These are phyloP conservation scores for Cynodonichthys magdalenae DNA, from an alignment of 2,797 vertebrate genomes.

Conservation along the genomic window DNA sequence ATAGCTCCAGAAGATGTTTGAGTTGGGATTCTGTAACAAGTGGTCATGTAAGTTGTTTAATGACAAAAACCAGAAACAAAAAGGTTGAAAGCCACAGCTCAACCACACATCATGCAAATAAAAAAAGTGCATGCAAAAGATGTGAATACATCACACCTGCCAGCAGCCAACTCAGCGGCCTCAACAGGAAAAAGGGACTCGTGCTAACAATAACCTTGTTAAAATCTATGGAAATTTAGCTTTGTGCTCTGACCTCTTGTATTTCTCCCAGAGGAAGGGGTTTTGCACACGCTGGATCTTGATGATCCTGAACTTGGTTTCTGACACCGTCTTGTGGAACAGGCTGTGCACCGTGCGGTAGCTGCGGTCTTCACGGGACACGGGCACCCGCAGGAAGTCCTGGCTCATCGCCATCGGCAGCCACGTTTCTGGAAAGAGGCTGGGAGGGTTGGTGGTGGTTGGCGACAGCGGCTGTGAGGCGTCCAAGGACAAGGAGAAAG, in stretches of 20 bases:
- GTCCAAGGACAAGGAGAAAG: constrained; percentile 75
- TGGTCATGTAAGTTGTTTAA: constrained; percentile 6
- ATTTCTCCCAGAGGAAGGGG: constrained; percentile 99
- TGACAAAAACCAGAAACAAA: constrained; percentile 6
- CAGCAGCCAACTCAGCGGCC: background rate
- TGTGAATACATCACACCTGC: background rate
- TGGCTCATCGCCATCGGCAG: constrained; percentile 91
- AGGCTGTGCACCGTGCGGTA: constrained; percentile 98
- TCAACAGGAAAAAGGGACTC: background rate
- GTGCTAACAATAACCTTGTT: background rate
- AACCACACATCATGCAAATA: constrained; percentile 7
- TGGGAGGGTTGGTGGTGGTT: constrained; percentile 81
- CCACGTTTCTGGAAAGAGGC: constrained; percentile 97
- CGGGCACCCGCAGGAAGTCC: constrained; percentile 97
- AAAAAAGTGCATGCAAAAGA: constrained; percentile 5
- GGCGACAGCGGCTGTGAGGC: constrained; percentile 81
- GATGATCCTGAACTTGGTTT: constrained; percentile 95
- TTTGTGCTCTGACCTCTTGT: constrained; percentile 87
- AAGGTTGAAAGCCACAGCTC: constrained; percentile 8
- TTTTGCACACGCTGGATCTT: constrained; percentile 98
- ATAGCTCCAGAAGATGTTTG: background rate
- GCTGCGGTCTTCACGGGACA: constrained; percentile 96
- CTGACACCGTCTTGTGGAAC: constrained; percentile 98
- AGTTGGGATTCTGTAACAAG: constrained; percentile 2
- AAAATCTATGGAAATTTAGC: background rate